Percentiles rank a stretch among this genome's conserved stretches.
Conservation (phyloP, 2,113 vertebrate species). For the Hemicordylus capensis region DNA sequence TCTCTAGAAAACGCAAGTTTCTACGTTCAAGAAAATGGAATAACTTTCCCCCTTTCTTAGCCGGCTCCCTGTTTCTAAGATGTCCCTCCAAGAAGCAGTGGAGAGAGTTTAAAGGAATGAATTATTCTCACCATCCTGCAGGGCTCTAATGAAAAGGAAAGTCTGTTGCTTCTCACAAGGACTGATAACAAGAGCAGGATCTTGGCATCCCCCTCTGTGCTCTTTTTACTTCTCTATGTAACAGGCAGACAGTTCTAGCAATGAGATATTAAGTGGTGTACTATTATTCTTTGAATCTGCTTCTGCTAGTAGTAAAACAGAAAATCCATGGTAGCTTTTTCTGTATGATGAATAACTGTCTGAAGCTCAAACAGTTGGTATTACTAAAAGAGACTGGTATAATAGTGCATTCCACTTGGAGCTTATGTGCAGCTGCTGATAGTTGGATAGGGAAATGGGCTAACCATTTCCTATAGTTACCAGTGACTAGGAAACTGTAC, state of each 20-base stretch:
- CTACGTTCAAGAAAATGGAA: neutral
- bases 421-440: neutral
- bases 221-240: neutral
- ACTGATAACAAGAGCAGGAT: too few relatives aligned
- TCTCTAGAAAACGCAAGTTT: too few relatives aligned
- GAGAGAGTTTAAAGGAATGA: conserved; percentile 27
- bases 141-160: neutral
- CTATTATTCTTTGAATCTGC: neutral
- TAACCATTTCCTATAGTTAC: neutral
- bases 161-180: neutral
- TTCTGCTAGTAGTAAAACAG: neutral
- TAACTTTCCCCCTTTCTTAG: too few relatives aligned
- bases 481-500: neutral
- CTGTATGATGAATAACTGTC: neutral
- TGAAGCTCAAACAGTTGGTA: neutral
- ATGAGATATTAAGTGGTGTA: neutral
- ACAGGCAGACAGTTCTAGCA: neutral
- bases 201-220: neutral
- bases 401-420: neutral
- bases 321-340: neutral
- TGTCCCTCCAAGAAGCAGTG: conserved; percentile 51
- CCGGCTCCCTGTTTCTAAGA: conserved; percentile 35
- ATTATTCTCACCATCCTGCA: neutral
- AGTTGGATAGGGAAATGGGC: neutral
- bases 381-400: neutral